Conservation (phyloP, 2,113 vertebrate genomes). For the Apeltes quadracus region DNA sequence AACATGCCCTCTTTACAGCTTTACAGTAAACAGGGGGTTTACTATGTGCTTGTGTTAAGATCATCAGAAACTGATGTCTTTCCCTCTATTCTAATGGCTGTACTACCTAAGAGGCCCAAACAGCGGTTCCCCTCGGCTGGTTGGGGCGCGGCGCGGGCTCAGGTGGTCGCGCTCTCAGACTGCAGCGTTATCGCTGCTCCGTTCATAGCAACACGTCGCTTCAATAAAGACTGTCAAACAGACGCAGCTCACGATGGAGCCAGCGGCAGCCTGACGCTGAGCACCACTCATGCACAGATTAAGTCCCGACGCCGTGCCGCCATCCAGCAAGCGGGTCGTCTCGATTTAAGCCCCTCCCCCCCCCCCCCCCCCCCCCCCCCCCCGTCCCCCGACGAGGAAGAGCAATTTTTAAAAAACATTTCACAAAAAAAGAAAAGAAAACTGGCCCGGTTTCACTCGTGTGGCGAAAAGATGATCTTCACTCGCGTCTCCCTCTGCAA, state of each 20-base stretch:
- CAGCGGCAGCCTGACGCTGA: constrained; percentile 24
- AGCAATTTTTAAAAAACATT: constrained; percentile 35
- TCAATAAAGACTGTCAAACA: constrained; percentile 29
- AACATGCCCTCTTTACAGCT: no score
- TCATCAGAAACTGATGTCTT: background rate
- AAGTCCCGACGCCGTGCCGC: constrained; percentile 12
- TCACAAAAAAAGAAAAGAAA: background rate
- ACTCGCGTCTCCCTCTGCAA: constrained; percentile 42
- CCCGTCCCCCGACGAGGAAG: constrained; percentile 13
- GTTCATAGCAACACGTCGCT: constrained; percentile 27
- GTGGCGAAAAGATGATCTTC: constrained; percentile 48
- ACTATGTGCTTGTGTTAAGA: no score
- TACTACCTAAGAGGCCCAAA: background rate
- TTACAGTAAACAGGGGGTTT: no score
- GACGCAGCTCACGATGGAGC: constrained; percentile 6
- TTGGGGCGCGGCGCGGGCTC: constrained; percentile 8
- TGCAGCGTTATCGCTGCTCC: background rate
- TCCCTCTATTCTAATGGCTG: background rate
- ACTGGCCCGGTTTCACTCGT: constrained; percentile 31
- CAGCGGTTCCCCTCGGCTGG: background rate
- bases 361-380: no score
- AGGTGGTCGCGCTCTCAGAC: constrained; percentile 16
- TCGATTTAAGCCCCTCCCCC: constrained; percentile 32
- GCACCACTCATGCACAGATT: constrained; percentile 3
- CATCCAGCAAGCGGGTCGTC: constrained; percentile 3